A percentile compares a stretch with the other conserved stretches of the same genome.
Evolutionary conservation across 2,888 invertebrate species (phyloP).

Genomic region (Cantharis lateralis): DNA sequence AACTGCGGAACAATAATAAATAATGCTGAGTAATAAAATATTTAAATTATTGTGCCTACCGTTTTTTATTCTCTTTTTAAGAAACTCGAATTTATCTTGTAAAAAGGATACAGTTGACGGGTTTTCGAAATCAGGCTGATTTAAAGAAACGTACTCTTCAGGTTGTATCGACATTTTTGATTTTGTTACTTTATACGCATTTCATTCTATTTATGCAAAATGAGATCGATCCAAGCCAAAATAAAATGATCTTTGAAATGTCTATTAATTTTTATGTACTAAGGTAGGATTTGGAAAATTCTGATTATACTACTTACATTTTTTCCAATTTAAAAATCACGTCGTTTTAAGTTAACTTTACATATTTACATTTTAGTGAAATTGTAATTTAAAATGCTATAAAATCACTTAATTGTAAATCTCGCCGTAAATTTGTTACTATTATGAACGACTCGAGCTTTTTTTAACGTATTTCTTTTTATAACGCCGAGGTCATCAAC

Average conservation of each 20-base stretch:
- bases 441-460: neutral
- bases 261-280: neutral
- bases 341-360: neutral
- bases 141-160: conserved; percentile 21
- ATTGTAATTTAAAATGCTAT: neutral
- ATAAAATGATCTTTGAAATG: neutral
- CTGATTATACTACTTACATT: neutral
- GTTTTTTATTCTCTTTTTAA: conserved; percentile 14
- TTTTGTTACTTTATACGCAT: neutral
- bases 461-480: neutral
- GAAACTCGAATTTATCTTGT: conserved; percentile 14
- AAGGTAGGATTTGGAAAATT: neutral
- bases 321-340: neutral
- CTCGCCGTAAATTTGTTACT: neutral
- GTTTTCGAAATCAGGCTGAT: conserved; percentile 17
- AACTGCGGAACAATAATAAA: conserved; percentile 4
- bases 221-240: neutral
- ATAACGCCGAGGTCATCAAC: neutral
- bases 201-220: neutral
- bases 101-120: conserved; percentile 19
- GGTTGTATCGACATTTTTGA: conserved; percentile 1
- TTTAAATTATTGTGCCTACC: neutral
- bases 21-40: neutral
- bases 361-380: neutral
- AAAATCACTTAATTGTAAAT: neutral